Base-by-base conservation (phyloP, 1,140 invertebrate species). In the Drosophila pallidifrons region DNA sequence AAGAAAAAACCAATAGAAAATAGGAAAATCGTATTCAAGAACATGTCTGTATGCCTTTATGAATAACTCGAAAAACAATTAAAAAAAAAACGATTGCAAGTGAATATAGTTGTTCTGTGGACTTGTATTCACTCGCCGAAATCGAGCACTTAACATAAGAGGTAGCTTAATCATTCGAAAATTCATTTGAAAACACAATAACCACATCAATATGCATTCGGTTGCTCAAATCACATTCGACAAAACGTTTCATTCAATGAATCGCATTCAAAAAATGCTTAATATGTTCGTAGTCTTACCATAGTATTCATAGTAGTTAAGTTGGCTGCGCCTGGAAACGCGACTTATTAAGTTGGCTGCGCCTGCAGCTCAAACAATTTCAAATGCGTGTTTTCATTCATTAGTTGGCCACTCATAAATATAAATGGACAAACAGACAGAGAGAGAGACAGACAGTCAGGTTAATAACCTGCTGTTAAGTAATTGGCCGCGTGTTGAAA, bases 401-500 rank as follows among this genome's bases (percentile, higher is more conserved):
- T 38, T 20, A 16, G 5, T 55, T 3, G 32, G 2, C 6, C 25
- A 35, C 30, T 35, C 32, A 35, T 13, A 3, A 54, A 25, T 25
- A 25, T 25, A 0, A 25, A 8, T 35, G 25, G 55, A 52, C 51
- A 45, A 5, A 51, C 25, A 7, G 46, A 11, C 52, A 8, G 38
- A 30, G 5, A 30, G 55, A 52, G 32, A 32, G 8, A 43, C 15
- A 7, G 32, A n/a, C 45, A 43, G 41, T 43, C n/a, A 60, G 71
- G 57, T 69, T 57, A 68, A 74, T 74, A 57, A 68, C 60, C 71
- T 25, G 15, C 28, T 61, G 25, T 49, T 52, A 25, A 35, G 51
- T 54, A 54, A 54, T 54, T 35, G 3, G 13, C 35, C 11, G 10
- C 25, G 20, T 59, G 55, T 25, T 41, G 38, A 28, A 30, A 13